Conservation (phyloP, 2,888 invertebrate species). For the Trimorus sp. region DNA sequence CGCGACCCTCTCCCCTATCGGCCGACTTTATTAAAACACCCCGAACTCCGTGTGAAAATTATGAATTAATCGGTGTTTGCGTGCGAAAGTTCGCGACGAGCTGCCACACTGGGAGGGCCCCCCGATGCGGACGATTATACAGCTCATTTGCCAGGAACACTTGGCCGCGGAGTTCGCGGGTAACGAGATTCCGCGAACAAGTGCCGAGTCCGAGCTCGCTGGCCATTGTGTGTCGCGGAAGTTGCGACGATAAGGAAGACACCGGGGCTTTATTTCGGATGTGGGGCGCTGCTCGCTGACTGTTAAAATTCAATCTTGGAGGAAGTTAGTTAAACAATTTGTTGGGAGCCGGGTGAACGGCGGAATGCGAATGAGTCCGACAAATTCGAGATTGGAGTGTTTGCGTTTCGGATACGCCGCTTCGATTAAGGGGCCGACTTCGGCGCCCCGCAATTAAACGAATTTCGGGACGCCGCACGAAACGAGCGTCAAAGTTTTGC, state of each 20-base stretch:
- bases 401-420: conserved; percentile 28
- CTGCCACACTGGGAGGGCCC: neutral
- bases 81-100: conserved; percentile 31
- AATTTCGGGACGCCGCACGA: conserved; percentile 5
- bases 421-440: conserved; percentile 15
- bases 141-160: conserved; percentile 45
- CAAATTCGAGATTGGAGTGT: conserved; percentile 38
- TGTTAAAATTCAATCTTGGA: conserved; percentile 61
- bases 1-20: neutral
- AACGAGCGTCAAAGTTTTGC: conserved; percentile 4
- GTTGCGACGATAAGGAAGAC: conserved; percentile 45
- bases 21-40: conserved; percentile 28
- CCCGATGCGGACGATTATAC: conserved; percentile 34
- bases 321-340: conserved; percentile 63
- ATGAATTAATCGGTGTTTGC: conserved; percentile 53
- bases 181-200: conserved; percentile 41
- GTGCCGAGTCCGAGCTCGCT: conserved; percentile 34
- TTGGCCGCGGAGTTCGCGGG: conserved; percentile 36
- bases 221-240: conserved; percentile 48
- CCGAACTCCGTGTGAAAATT: conserved; percentile 9
- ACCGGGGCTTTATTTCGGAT: conserved; percentile 47
- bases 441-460: conserved; percentile 29
- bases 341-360: conserved; percentile 28
- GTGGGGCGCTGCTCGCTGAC: conserved; percentile 41
- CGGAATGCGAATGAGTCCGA: conserved; percentile 52